Evolutionary conservation across 2,888 invertebrate species (phyloP), one percentile per base, ranked within the genome.

Genomic region (Eugnorisma glareosa): DNA sequence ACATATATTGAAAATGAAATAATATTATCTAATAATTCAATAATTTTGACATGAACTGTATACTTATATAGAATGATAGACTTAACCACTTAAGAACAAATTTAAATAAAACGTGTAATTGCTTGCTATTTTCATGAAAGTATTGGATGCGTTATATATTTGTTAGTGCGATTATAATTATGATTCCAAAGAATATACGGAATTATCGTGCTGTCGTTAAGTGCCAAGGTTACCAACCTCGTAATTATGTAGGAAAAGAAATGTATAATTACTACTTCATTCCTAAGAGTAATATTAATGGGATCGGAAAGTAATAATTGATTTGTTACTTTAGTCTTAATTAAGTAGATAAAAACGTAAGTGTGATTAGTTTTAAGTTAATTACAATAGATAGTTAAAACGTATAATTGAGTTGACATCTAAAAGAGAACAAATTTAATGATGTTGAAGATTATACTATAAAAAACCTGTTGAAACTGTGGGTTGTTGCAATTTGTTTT

Each of bases 301-400:
- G 45, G 68, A 79, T 59, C 73, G 79, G 61, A 77, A 57, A 66
- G 28, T 51, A 57, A 61, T 54, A 48, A 66, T 48, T 48, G 1
- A 63, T 45, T 48, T 51, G 11, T 70, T 67, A 57, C 6, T 10
- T 31, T 68, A 67, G 59, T 43, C 43, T 63, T 70, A 67, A 61
- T 1, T 78, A 63, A 48, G 11, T 43, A n/a, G 24, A 37, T 54
- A 35, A n/a, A 28, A 48, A 37, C 5, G 21, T 70, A 76, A 76
- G 35, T 67, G 72, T 83, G 54, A 83, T 75, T 79, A 69, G 15
- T 35, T 35, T 11, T 70, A 79, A 64, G 37, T 59, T 59, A 43
- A 1, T 48, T 54, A 66, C 4, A 24, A 59, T 35, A 74, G 15
- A 51, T 67, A 64, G 18, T 13, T 57, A 35, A 5, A 40, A 40